Base-by-base conservation (phyloP, 2,113 vertebrate genomes). In the Philantomba maxwellii region DNA sequence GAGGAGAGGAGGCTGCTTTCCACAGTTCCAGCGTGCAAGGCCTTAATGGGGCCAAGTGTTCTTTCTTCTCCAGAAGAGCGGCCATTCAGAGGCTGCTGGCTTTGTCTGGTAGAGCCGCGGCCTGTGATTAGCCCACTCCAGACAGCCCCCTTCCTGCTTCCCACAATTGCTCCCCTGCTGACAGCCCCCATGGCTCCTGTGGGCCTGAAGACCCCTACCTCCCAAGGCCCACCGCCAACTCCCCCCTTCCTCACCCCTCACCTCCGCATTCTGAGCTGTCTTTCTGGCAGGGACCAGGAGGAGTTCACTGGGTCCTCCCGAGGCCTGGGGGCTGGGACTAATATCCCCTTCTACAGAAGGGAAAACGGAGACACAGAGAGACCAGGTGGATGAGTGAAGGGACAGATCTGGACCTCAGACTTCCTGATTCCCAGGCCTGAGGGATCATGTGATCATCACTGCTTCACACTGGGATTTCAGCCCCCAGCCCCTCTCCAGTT, bases 81-180 rank as follows among this genome's bases (percentile, higher is more conserved):
- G 60, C 49, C 57, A 47, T 90, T 94, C 80, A 87, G 90, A 93
- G 84, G 51, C 60, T 3, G 4, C 55, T 81, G 94, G 80, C 94
- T 97, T 87, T 96, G 93, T 97, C 89, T 86, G 39, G n/a, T 94
- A 62, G 82, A 82, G 49, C 55, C 23, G 39, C 6, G 23, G 93
- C 39, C 93, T 94, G 64, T 93, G 84, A 95, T 94, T 93, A 96
- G 93, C n/a, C 57, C 55, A 53, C 43, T 70, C 47, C 4, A 23
- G 80, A 94, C 30, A 60, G 25, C 17, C 53, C 51, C 51, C 89
- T 93, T 96, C 62, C 73, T 85, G 62, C 57, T 93, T 84, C 58
- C n/a, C 60, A 94, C 80, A 94, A 25, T 66, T 80, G 28, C 43
- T 91, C 47, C 60, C 28, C 14, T 10, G 21, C 33, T n/a, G 62